Percentiles rank a stretch among this genome's conserved stretches.
phyloP scores from a whole-genome alignment of 2,888 invertebrate species.

The Drosophila picticornis region DNA sequence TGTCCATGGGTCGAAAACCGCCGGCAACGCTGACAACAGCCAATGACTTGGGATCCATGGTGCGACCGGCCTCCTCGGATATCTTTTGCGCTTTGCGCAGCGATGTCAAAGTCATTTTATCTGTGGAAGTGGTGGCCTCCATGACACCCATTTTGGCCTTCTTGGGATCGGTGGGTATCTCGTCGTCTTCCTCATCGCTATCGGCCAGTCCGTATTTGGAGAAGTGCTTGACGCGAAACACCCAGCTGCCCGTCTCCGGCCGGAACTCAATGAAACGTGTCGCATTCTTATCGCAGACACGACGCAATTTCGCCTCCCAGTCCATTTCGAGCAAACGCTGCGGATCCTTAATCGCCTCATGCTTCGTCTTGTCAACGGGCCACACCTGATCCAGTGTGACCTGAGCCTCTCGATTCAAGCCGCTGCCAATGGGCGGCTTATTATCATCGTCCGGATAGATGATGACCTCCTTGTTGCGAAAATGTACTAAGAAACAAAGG shows the following conservation, averaged over 20 bases:
- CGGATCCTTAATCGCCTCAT: conserved; percentile 92
- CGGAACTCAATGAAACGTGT: conserved; percentile 97
- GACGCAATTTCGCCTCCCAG: conserved; percentile 93
- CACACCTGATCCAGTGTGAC: conserved; percentile 96
- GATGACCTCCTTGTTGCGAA: conserved; percentile 96
- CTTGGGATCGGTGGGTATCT: conserved; percentile 84
- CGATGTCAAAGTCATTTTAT: conserved; percentile 65
- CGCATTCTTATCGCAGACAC: conserved; percentile 93
- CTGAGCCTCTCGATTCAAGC: conserved; percentile 95
- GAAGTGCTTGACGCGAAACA: conserved; percentile 97
- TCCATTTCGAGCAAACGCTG: conserved; percentile 92
- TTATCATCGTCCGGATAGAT: conserved; percentile 96
- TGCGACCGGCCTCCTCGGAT: conserved; percentile 72
- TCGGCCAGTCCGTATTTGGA: conserved; percentile 96
- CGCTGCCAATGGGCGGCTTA: conserved; percentile 95
- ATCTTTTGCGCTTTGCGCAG: conserved; percentile 70
- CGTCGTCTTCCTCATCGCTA: conserved; percentile 96
- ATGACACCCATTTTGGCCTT: conserved; percentile 79
- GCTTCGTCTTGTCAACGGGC: conserved; percentile 94
- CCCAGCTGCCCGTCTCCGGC: conserved; percentile 98
- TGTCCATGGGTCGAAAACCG: conserved; percentile 77
- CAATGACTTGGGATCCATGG: conserved; percentile 72
- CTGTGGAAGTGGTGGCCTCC: conserved; percentile 31
- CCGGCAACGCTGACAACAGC: conserved; percentile 43
- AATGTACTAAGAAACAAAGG: conserved; percentile 89